Conservation (phyloP, 2,888 invertebrate genomes). For the Plutella xylostella region DNA sequence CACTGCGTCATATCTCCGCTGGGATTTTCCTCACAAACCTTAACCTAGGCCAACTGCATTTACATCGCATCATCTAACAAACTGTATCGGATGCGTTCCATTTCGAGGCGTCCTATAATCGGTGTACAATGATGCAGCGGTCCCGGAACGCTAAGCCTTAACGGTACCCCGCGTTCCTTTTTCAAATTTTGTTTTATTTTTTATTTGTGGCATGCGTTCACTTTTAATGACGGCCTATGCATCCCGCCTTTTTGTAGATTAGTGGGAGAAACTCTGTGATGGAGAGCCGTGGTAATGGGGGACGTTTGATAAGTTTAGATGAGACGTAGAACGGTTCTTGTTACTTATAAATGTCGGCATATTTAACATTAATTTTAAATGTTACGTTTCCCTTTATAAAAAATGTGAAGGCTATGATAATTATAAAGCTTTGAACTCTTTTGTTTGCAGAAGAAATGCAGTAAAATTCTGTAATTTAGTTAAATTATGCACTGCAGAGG, state of each 20-base stretch:
- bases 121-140: slow-evolving; percentile 2
- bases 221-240: slow-evolving; percentile 47
- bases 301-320: slow-evolving; percentile 1
- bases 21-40: slow-evolving; percentile 3
- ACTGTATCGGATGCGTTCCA: not conserved
- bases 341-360: too few relatives aligned
- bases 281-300: slow-evolving; percentile 1
- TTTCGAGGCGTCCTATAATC: not conserved
- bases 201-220: slow-evolving; percentile 49
- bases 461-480: too few relatives aligned
- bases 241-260: slow-evolving; percentile 17
- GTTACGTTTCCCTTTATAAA: too few relatives aligned
- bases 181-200: slow-evolving; percentile 45
- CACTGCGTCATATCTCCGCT: too few relatives aligned
- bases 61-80: not conserved
- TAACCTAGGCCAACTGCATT: slow-evolving; percentile 18
- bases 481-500: too few relatives aligned
- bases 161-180: slow-evolving; percentile 48
- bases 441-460: too few relatives aligned
- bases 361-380: too few relatives aligned
- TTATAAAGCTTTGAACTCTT: too few relatives aligned
- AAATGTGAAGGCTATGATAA: too few relatives aligned
- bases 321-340: not conserved
- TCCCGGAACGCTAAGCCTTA: slow-evolving; percentile 11
- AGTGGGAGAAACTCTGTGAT: slow-evolving; percentile 7